Conservation (phyloP, 2,888 invertebrate genomes). For the Blastobasis lacticolella region DNA sequence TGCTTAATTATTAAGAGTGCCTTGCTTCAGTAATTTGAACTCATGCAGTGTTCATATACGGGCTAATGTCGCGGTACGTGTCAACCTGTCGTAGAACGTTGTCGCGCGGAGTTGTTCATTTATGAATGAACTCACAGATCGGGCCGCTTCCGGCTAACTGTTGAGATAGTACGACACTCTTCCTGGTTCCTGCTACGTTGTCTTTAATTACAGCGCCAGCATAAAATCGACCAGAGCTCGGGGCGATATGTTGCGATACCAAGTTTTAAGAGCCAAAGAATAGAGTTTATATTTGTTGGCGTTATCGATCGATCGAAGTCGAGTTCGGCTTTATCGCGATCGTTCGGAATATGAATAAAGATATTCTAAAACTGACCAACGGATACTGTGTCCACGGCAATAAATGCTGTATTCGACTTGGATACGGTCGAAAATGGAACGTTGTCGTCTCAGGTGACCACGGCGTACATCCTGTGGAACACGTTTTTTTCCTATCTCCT, state of each 20-base stretch:
- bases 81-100: conserved; percentile 60
- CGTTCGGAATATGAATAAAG: conserved; percentile 69
- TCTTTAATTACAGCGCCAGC: conserved; percentile 66
- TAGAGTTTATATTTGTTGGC: conserved; percentile 40
- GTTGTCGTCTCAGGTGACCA: conserved; percentile 32
- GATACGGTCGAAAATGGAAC: conserved; percentile 37
- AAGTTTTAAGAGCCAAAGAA: conserved; percentile 25
- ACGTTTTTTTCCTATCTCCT: conserved; percentile 66
- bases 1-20: conserved; percentile 51
- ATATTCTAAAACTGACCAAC: conserved; percentile 65
- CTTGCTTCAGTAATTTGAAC: conserved; percentile 37
- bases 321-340: conserved; percentile 62
- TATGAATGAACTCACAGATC: conserved; percentile 74
- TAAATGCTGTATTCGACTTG: conserved; percentile 35
- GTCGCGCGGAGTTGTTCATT: conserved; percentile 57
- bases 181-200: conserved; percentile 73
- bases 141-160: conserved; percentile 72
- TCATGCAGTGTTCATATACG: conserved; percentile 39
- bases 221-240: conserved; percentile 46
- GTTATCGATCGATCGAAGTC: conserved; percentile 42
- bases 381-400: conserved; percentile 25
- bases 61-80: conserved; percentile 34
- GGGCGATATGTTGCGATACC: conserved; percentile 19
- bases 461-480: conserved; percentile 62
- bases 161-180: conserved; percentile 74